phyloP scores from a whole-genome alignment of 2,113 vertebrate genomes.

The Callipepla squamata region DNA sequence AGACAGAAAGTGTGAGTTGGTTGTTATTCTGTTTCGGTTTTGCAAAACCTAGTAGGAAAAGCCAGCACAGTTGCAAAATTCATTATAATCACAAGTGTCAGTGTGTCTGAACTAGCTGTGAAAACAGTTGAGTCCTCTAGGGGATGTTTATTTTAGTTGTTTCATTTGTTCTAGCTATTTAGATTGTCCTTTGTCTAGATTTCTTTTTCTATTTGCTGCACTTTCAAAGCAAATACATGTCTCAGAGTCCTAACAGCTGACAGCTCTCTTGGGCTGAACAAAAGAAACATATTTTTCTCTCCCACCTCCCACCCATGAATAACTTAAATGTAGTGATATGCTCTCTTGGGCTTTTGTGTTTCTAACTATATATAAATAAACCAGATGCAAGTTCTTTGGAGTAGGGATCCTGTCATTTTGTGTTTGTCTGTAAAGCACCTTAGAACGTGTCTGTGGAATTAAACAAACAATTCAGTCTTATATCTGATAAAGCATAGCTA shows the following conservation, averaged over 20 bases:
- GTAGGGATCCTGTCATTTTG: not conserved
- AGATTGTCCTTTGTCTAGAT: conserved; percentile 28
- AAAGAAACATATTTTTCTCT: conserved; percentile 5
- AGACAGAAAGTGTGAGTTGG: not conserved
- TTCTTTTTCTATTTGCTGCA: conserved; percentile 29
- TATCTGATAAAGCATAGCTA: not conserved
- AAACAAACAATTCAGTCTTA: not conserved
- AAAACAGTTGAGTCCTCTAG: conserved; percentile 19
- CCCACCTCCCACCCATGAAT: not conserved
- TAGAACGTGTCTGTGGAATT: not conserved
- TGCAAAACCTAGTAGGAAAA: not conserved
- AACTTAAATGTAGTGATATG: not conserved
- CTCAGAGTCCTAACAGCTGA: conserved; percentile 11
- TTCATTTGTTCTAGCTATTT: conserved; percentile 57
- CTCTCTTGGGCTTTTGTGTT: not conserved
- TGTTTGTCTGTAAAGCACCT: conserved; percentile 18
- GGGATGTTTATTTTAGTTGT: conserved; percentile 49
- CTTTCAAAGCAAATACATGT: conserved; percentile 27
- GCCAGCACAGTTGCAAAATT: conserved; percentile 31
- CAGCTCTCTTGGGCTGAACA: conserved; percentile 36
- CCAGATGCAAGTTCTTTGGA: conserved; percentile 5
- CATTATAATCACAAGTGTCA: conserved; percentile 42
- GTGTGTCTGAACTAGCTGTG: not conserved
- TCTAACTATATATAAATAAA: conserved; percentile 15
- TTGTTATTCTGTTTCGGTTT: not conserved